Evolutionary conservation across 2,797 vertebrate genomes (phyloP).

Genomic region (Tiaroga cobitis): DNA sequence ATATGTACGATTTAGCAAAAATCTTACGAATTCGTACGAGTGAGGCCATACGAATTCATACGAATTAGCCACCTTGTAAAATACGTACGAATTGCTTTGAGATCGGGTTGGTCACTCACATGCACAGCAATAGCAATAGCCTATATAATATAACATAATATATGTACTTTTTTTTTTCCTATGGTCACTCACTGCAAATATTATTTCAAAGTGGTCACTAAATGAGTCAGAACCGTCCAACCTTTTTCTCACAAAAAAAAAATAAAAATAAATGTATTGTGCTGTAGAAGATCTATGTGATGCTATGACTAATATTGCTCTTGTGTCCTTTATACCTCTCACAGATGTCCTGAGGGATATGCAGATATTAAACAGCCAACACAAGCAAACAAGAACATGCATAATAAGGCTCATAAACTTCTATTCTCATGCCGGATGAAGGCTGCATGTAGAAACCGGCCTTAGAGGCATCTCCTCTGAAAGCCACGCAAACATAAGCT

Average conservation of each 20-base stretch:
- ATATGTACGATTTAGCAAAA: too few relatives aligned
- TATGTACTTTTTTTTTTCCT: neutral
- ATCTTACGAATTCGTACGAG: too few relatives aligned
- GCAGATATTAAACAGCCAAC: conserved; percentile 50
- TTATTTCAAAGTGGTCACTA: neutral
- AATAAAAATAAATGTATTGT: neutral
- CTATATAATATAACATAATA: neutral
- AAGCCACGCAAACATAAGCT: conserved; percentile 39
- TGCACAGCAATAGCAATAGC: neutral
- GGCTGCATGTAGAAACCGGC: conserved; percentile 20
- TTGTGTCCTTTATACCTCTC: conserved; percentile 51
- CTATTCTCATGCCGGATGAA: conserved; percentile 26
- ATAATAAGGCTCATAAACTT: conserved; percentile 53
- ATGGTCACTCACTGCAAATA: neutral
- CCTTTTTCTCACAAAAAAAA: neutral
- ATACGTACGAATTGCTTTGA: too few relatives aligned
- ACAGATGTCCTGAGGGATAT: conserved; percentile 55
- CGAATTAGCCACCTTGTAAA: too few relatives aligned
- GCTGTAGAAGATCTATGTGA: conserved; percentile 15
- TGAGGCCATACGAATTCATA: too few relatives aligned
- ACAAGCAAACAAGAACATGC: conserved; percentile 50
- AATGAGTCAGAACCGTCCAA: neutral
- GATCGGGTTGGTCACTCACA: neutral
- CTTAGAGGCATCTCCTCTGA: conserved; percentile 22
- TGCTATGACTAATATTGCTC: conserved; percentile 33